Evolutionary conservation across 2,113 vertebrate genomes (phyloP).

Genomic region (Anoplopoma fimbria): DNA sequence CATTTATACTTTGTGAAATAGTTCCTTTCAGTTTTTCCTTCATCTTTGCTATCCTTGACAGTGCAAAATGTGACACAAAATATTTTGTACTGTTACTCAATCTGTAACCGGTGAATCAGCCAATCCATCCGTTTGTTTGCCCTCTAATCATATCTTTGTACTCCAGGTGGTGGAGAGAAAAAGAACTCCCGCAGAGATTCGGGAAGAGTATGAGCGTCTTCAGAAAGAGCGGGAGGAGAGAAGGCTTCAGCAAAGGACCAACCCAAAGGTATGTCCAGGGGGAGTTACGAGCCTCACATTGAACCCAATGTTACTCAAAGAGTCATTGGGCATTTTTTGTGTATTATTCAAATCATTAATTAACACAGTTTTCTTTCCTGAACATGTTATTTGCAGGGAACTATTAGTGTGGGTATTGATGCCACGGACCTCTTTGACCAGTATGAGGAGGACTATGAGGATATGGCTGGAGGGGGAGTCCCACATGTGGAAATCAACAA

Average conservation of each 20-base stretch:
- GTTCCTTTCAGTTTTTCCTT: neutral
- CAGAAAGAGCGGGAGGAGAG: conserved; percentile 95
- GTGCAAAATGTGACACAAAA: conserved; percentile 23
- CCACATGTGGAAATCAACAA: conserved; percentile 97
- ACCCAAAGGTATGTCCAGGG: conserved; percentile 90
- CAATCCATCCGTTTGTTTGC: neutral
- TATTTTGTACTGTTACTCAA: neutral
- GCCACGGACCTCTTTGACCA: conserved; percentile 98
- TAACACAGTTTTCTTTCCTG: neutral
- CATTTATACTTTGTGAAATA: neutral
- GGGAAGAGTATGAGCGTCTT: conserved; percentile 96
- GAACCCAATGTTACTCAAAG: neutral
- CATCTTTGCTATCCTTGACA: neutral
- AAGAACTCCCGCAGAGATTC: conserved; percentile 94
- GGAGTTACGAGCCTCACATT: conserved; percentile 8
- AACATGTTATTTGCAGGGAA: conserved; percentile 85
- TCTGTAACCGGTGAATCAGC: conserved; percentile 24
- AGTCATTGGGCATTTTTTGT: neutral
- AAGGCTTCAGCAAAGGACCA: conserved; percentile 95
- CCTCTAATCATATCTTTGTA: conserved; percentile 32
- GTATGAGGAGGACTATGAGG: conserved; percentile 96
- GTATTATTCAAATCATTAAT: neutral
- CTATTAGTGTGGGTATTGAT: conserved; percentile 96
- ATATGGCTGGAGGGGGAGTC: conserved; percentile 85
- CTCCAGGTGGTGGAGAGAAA: conserved; percentile 94